Percentiles rank a stretch among this genome's conserved stretches.
Evolutionary conservation across 2,888 invertebrate genomes (phyloP).

Genomic region (Hyposoter dolosus): DNA sequence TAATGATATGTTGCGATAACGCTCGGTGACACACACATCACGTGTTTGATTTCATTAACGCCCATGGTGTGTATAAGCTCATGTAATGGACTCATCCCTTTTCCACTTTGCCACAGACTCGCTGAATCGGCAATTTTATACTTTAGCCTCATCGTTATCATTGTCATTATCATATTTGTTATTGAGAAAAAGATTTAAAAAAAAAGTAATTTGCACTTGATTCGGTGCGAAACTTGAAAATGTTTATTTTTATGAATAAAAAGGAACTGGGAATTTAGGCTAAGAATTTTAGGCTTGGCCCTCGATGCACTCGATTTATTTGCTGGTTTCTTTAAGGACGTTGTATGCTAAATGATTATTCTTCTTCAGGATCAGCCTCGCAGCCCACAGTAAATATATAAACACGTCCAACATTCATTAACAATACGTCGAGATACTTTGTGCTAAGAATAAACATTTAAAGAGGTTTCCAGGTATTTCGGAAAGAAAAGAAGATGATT

Average conservation of each 20-base stretch:
- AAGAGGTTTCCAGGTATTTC: not conserved
- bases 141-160: not conserved
- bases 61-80: not conserved
- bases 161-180: not conserved
- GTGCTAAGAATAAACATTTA: not conserved
- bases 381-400: no score
- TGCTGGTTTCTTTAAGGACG: no score
- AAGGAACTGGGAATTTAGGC: not conserved
- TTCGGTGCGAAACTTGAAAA: not conserved
- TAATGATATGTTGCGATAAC: slow-evolving; percentile 1
- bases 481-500: slow-evolving; percentile 2
- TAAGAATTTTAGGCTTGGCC: no score
- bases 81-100: not conserved
- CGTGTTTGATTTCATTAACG: not conserved
- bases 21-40: not conserved
- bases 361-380: no score
- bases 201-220: not conserved
- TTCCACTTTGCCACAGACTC: not conserved
- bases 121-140: not conserved
- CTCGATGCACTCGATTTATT: no score
- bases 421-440: not conserved
- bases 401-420: not conserved
- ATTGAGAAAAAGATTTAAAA: no score
- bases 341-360: no score
- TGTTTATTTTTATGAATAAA: not conserved